phyloP scores from a whole-genome alignment of 2,113 vertebrate species.

The Vanacampus margaritifer region DNA sequence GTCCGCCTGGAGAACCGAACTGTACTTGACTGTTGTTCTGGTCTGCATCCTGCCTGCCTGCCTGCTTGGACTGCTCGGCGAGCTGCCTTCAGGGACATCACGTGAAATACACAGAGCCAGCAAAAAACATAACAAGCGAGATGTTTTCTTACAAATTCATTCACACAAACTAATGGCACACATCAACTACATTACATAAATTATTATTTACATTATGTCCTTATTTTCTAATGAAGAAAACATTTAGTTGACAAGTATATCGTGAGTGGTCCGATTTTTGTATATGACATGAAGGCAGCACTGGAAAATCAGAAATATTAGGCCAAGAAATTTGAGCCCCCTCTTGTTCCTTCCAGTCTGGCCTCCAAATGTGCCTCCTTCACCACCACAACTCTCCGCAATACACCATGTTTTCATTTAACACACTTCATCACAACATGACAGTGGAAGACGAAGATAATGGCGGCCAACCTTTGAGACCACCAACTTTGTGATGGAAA shows the following conservation, averaged over 20 bases:
- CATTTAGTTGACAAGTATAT: not conserved
- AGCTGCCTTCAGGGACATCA: conserved; percentile 23
- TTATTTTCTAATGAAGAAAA: not conserved
- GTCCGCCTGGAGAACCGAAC: conserved; percentile 23
- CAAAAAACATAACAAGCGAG: not conserved
- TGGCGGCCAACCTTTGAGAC: conserved; percentile 24
- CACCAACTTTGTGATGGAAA: conserved; percentile 27
- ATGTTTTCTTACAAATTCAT: not conserved
- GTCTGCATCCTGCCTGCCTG: conserved; percentile 37
- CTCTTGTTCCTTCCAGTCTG: conserved; percentile 42
- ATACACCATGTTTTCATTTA: conserved; percentile 33
- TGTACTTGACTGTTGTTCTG: conserved; percentile 34
- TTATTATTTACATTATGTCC: not conserved
- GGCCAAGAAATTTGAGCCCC: conserved; percentile 59
- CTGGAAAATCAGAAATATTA: conserved; percentile 52
- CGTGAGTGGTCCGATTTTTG: conserved; percentile 5
- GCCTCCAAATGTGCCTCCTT: conserved; percentile 11
- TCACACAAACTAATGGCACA: not conserved
- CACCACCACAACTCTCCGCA: conserved; percentile 28
- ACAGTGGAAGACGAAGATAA: not conserved
- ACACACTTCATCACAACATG: conserved; percentile 26
- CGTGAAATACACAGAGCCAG: not conserved
- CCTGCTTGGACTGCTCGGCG: conserved; percentile 37
- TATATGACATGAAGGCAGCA: conserved; percentile 29
- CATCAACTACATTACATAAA: no score